Conservation (phyloP, 2,113 vertebrate genomes). For the Isichthys henryi region DNA sequence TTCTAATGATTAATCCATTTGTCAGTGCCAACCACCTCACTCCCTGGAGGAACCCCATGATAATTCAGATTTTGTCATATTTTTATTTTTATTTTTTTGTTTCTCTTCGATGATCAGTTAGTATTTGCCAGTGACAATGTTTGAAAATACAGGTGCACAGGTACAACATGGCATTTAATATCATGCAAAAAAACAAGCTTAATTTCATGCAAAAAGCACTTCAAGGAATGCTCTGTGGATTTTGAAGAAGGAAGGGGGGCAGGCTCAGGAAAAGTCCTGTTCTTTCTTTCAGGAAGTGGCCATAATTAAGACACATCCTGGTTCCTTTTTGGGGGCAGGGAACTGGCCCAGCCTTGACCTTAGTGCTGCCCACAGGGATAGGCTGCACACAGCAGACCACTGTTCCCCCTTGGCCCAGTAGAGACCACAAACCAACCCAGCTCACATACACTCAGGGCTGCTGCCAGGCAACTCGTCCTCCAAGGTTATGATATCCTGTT, state of each 20-base stretch:
- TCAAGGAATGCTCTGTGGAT: not conserved
- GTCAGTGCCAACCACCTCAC: not conserved
- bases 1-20: constrained; percentile 7
- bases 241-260: not conserved
- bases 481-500: not conserved
- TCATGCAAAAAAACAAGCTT: not conserved
- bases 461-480: not conserved
- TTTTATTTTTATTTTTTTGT: not conserved
- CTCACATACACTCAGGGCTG: not conserved
- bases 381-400: constrained; percentile 17
- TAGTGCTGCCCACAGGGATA: not conserved
- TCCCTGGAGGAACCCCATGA: not conserved
- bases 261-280: not conserved
- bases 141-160: not conserved
- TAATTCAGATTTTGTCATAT: constrained; percentile 9
- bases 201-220: not conserved
- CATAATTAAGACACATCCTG: constrained; percentile 50
- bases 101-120: not conserved
- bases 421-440: not conserved
- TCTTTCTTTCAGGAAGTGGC: constrained; percentile 11
- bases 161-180: not conserved
- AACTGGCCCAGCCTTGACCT: constrained; percentile 26
- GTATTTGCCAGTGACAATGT: not conserved
- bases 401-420: not conserved
- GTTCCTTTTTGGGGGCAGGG: constrained; percentile 39